A percentile compares a stretch with the other conserved stretches of the same genome.
These are phyloP conservation scores for Engraulis encrasicolus DNA, from an alignment of 2,113 vertebrate species.

Conservation along the genomic window DNA sequence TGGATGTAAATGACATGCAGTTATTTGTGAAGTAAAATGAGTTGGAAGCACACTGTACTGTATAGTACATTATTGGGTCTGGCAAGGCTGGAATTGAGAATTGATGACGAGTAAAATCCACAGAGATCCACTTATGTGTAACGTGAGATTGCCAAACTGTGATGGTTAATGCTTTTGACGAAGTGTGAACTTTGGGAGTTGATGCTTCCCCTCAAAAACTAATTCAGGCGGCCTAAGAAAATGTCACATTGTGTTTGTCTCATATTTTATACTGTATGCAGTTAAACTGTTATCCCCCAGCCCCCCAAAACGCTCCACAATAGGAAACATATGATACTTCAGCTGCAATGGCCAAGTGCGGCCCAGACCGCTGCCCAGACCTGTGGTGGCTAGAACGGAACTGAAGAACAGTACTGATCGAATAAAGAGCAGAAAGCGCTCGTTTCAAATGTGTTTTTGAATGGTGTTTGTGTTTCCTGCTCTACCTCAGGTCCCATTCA, in stretches of 20 bases:
- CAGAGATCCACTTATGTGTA: background rate
- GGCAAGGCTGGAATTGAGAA: background rate
- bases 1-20: background rate
- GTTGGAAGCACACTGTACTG: no score
- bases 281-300: background rate
- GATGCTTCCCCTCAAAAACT: background rate
- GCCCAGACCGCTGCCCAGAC: background rate
- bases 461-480: slow-evolving; percentile 6
- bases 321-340: background rate
- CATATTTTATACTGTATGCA: background rate
- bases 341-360: background rate
- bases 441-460: no score
- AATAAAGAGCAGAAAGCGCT: background rate
- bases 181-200: background rate
- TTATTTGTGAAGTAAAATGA: background rate
- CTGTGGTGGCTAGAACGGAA: background rate
- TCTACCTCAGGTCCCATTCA: slow-evolving; percentile 15
- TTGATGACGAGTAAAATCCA: background rate
- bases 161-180: background rate
- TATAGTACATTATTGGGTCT: background rate
- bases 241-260: background rate
- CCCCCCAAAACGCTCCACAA: background rate
- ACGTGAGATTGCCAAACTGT: background rate
- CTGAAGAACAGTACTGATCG: background rate
- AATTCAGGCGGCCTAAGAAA: background rate